Conservation (phyloP, 1,140 invertebrate genomes). For the Radopholus similis region DNA sequence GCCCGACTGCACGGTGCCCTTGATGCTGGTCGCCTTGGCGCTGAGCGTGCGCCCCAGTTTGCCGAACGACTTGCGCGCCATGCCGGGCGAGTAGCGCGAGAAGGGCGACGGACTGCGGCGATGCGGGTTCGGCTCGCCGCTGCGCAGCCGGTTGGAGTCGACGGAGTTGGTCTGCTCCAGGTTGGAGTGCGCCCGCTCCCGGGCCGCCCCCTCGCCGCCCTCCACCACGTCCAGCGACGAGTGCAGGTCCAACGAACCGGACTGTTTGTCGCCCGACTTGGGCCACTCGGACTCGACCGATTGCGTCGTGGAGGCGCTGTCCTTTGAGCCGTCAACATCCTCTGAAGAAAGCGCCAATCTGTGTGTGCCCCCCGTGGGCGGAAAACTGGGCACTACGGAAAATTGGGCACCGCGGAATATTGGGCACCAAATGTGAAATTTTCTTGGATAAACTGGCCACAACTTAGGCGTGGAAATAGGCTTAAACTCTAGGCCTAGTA, state of each 20-base stretch:
- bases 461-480: no score
- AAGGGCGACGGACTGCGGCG: constrained; percentile 38
- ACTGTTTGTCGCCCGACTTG: background rate
- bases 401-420: no score
- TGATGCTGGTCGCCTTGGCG: constrained; percentile 51
- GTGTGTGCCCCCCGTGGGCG: no score
- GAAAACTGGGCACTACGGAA: no score
- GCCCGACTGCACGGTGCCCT: constrained; percentile 45
- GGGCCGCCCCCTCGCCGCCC: background rate
- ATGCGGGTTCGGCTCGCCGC: constrained; percentile 12
- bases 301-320: background rate
- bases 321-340: background rate
- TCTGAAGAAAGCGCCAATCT: no score
- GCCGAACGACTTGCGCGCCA: constrained; percentile 55
- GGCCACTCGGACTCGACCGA: background rate
- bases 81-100: constrained; percentile 49
- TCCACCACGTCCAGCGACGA: background rate
- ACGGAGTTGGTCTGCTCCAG: constrained; percentile 28
- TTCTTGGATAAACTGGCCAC: no score
- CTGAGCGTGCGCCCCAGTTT: constrained; percentile 54
- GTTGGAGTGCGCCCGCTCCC: constrained; percentile 29
- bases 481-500: no score
- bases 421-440: no score
- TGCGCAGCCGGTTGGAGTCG: constrained; percentile 1
- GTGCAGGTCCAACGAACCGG: constrained; percentile 14